A percentile compares a stretch with the other conserved stretches of the same genome.
These are phyloP conservation scores for Caenorhabditis briggsae DNA, from an alignment of 1,140 invertebrate species.

Conservation along the genomic window DNA sequence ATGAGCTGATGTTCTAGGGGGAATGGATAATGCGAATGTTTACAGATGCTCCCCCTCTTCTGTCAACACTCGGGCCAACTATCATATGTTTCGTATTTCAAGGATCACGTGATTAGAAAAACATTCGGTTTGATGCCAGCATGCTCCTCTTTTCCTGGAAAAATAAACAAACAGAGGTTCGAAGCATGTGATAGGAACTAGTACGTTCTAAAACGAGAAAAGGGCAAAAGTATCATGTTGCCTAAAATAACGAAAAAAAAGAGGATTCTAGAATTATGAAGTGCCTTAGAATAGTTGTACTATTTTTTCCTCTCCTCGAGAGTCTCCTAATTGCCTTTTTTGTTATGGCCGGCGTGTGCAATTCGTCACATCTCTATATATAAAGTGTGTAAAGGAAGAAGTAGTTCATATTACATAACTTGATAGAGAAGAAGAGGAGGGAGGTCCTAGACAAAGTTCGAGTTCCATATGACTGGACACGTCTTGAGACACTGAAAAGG, in stretches of 20 bases:
- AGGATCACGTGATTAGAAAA: conserved; percentile 51
- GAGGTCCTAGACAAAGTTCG: not conserved
- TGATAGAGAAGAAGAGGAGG: conserved; percentile 18
- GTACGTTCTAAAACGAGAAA: not conserved
- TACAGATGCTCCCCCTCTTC: not conserved
- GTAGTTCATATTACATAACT: conserved; percentile 32
- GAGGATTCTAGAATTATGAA: too few species aligned
- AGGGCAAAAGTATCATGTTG: conserved; percentile 12
- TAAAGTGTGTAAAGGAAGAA: not conserved
- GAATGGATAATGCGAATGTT: conserved; percentile 39
- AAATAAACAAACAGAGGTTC: conserved; percentile 44
- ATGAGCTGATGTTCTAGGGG: not conserved
- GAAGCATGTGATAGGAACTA: not conserved
- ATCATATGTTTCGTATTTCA: conserved; percentile 49
- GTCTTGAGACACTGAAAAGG: conserved; percentile 39
- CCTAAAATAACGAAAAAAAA: not conserved
- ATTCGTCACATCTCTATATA: not conserved
- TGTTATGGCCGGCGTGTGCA: conserved; percentile 31
- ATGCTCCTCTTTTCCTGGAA: conserved; percentile 5
- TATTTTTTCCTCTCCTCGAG: too few species aligned
- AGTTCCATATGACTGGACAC: conserved; percentile 23
- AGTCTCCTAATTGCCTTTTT: conserved; percentile 36
- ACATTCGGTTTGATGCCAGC: conserved; percentile 22
- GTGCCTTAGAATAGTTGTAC: too few species aligned
- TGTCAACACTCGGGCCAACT: conserved; percentile 11